Conservation (phyloP, 2,113 vertebrate genomes). For the Eulacestoma nigropectus region DNA sequence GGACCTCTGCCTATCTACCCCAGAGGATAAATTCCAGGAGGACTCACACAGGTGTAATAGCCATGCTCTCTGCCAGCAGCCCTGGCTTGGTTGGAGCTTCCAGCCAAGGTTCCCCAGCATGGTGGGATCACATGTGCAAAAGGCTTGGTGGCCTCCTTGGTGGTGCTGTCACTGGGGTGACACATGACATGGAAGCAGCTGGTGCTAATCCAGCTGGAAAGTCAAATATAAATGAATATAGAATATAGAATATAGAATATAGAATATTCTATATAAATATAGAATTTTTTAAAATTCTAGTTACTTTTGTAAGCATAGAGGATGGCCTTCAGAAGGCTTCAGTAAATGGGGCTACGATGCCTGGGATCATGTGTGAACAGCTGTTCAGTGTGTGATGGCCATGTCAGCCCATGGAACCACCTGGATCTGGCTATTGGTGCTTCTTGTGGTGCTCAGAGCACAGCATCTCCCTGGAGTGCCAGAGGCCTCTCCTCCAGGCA, state of each 20-base stretch:
- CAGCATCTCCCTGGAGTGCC: fast-evolving
- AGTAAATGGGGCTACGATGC: not conserved
- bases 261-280: too few species aligned
- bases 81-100: not conserved
- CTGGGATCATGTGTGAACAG: not conserved
- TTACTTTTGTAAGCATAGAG: not conserved
- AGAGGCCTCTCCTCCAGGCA: fast-evolving
- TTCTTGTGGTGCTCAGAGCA: fast-evolving
- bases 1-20: not conserved
- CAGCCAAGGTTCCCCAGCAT: fast-evolving
- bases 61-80: fast-evolving
- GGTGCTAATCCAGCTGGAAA: not conserved
- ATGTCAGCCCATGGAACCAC: fast-evolving
- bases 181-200: not conserved
- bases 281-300: not conserved
- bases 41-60: not conserved
- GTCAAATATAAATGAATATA: not conserved
- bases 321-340: not conserved
- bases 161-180: not conserved
- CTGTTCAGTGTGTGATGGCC: not conserved
- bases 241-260: too few species aligned
- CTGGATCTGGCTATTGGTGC: fast-evolving
- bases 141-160: not conserved
- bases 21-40: not conserved
- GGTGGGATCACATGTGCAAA: fast-evolving